Base-by-base conservation (phyloP, 1,140 invertebrate genomes). In the Tetraneura akinire region DNA sequence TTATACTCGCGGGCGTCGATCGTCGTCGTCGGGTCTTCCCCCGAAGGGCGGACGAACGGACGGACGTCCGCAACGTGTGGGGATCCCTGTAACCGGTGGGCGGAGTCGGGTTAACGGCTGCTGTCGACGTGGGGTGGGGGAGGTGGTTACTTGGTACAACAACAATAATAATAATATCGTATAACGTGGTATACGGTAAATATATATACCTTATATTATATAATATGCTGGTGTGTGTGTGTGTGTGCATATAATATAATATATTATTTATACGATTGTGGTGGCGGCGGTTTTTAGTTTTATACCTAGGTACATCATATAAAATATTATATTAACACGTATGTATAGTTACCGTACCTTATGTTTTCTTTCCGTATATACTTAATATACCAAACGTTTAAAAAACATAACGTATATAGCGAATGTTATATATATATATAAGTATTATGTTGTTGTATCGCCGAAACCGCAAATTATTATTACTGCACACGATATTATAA, bases 391-490 rank as follows among this genome's bases (percentile, higher is more conserved):
- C n/a, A n/a, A n/a, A n/a, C n/a, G n/a, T n/a, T n/a, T n/a, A n/a
- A n/a, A n/a, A n/a, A 37, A 37, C 32, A 73, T 49, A 4, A 6
- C 37, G 71, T 60, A 37, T 60, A 37, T n/a, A 18, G 53, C 51
- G 55, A 45, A 76, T 49, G 53, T 53, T 60, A 6, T 37, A n/a
- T n/a, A n/a, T n/a, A n/a, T n/a, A n/a, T n/a, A n/a, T n/a, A n/a
- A n/a, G n/a, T n/a, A n/a, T n/a, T n/a, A n/a, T n/a, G n/a, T n/a
- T n/a, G n/a, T n/a, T n/a, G n/a, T 13, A 32, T 76, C 45, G 73
- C 73, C 37, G 55, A 76, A 76, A 76, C 73, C 73, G 73, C 73
- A 76, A 76, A 76, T 76, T 76, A 76, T 60, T 49, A 37, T 60
- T 60, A 23, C 45, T 8, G 18, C 66, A 5, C 16, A 23, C 55